Evolutionary conservation across 1,140 invertebrate genomes (phyloP).

Genomic region (Drosophila navojoa): DNA sequence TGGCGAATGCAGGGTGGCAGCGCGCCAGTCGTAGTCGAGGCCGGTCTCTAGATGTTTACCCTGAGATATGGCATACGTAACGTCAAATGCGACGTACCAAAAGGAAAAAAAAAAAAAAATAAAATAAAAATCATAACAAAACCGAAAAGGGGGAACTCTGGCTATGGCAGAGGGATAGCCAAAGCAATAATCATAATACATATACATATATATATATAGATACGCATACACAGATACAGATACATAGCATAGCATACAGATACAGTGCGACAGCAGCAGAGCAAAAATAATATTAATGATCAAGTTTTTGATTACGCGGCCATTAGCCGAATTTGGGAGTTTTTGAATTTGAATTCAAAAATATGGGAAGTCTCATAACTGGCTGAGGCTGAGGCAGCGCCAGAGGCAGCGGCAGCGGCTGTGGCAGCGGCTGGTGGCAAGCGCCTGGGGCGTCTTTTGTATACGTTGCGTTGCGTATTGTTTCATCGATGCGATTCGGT

Average conservation of each 20-base stretch:
- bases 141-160: conserved; percentile 53
- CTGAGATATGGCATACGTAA: conserved; percentile 54
- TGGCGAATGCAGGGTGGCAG: conserved; percentile 28
- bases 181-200: conserved; percentile 68
- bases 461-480: conserved; percentile 18
- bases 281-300: conserved; percentile 60
- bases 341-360: conserved; percentile 48
- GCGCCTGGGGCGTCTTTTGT: conserved; percentile 28
- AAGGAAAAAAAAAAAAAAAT: not conserved
- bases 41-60: conserved; percentile 60
- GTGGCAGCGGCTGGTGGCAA: not conserved
- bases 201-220: conserved; percentile 24
- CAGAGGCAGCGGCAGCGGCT: not conserved
- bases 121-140: no score
- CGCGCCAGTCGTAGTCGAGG: conserved; percentile 24
- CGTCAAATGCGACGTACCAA: conserved; percentile 28
- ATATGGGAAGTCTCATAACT: not conserved
- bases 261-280: conserved; percentile 40
- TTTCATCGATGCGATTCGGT: conserved; percentile 41
- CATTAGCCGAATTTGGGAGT: conserved; percentile 45
- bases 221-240: conserved; percentile 20
- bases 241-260: conserved; percentile 24
- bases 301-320: conserved; percentile 60
- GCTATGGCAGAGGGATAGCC: conserved; percentile 49
- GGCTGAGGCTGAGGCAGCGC: not conserved